These are phyloP conservation scores for Pseudopodoces humilis DNA, from an alignment of 2,113 vertebrate genomes.

Conservation along the genomic window DNA sequence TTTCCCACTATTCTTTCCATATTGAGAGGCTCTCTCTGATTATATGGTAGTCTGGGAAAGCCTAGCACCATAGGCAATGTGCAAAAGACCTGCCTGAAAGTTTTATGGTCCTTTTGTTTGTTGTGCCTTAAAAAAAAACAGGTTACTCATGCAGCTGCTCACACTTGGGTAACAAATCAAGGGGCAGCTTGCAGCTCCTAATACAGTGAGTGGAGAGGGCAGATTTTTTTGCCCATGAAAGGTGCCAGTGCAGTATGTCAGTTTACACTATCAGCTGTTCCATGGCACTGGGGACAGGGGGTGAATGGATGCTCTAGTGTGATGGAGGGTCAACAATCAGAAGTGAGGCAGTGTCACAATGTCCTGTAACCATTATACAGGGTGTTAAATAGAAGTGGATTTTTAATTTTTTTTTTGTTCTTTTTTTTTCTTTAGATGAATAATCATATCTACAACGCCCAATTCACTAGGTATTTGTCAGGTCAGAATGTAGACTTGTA, in stretches of 20 bases:
- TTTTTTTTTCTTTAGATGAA: background rate
- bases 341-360: background rate
- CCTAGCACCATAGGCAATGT: background rate
- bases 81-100: background rate
- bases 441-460: background rate
- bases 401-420: background rate
- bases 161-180: constrained; percentile 9
- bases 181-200: background rate
- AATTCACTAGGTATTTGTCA: background rate
- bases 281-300: background rate
- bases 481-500: background rate
- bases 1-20: background rate
- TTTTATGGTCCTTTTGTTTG: background rate
- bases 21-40: background rate
- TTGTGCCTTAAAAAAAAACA: background rate
- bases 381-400: background rate
- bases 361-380: background rate
- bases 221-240: constrained; percentile 12
- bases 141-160: background rate
- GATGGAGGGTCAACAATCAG: background rate
- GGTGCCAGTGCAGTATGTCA: background rate
- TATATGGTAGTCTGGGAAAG: background rate
- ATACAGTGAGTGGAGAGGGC: background rate
- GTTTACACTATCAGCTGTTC: background rate
- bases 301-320: background rate